Evolutionary conservation across 2,797 vertebrate species (phyloP), one percentile per base, ranked within the genome.

Genomic region (Cottoperca gobio): DNA sequence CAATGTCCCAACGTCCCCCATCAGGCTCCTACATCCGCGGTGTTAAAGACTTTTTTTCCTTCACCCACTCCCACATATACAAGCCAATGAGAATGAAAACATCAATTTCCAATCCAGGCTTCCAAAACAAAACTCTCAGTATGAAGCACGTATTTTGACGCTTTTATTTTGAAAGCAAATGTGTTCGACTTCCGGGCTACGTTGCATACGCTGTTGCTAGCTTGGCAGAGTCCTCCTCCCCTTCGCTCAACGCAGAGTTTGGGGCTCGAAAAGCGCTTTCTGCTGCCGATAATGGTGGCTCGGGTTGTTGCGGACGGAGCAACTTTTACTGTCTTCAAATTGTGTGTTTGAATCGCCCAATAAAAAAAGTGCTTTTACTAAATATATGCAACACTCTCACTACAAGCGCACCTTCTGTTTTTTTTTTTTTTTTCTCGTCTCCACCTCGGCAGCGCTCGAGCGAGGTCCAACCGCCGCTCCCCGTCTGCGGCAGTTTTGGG

Each of bases 401-500:
- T 52, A 49, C 83, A 84, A 81, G 86, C 90, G 85, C 89, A 93
- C 89, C 91, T 92, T 88, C 87, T 79, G 82, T 87, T 87, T 66
- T 43, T 58, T 81, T 63, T 86, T 74, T 73, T 73, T 45, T 55
- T 49, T 8, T 4, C 17, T 39, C 64, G 81, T 78, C 82, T 82
- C 84, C 79, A 62, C 83, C 89, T 83, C 88, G 80, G 79, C 45
- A 76, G 86, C 87, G 88, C 88, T 92, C 91, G 76, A 60, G 82
- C 89, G 88, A 85, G 87, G 80, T 91, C 88, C 90, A 89, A 85
- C 86, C 89, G 93, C 94, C 92, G 94, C 94, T 94, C 92, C 93
- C 93, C 92, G 93, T 94, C 93, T 93, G 94, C 92, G 92, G 92
- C 93, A 94, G 91, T 93, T 92, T 89, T 78, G 90, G 91, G 91